A percentile compares a stretch with the other conserved stretches of the same genome.
phyloP scores from a whole-genome alignment of 1,140 invertebrate genomes.

The Odontomachus brunneus region DNA sequence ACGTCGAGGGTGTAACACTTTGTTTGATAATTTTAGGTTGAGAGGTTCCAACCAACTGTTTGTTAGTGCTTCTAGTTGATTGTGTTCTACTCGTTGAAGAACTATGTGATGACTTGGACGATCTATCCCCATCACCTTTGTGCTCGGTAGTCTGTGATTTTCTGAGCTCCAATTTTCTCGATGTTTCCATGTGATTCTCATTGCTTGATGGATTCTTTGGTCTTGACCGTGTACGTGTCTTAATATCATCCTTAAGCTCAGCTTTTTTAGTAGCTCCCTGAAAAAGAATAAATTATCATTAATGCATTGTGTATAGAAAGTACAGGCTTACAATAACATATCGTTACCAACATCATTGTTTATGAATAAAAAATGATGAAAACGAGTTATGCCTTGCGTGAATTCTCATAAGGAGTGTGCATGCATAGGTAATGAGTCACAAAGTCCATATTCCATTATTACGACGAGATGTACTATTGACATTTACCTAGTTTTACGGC shows the following conservation, averaged over 20 bases:
- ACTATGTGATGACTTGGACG: constrained; percentile 41
- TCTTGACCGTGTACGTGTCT: constrained; percentile 61
- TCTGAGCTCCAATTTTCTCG: constrained; percentile 41
- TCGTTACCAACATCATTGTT: not conserved
- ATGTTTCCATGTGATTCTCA: constrained; percentile 17
- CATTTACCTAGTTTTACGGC: constrained; percentile 7
- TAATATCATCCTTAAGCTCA: constrained; percentile 47
- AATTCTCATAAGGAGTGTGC: not conserved
- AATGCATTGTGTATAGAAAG: not conserved
- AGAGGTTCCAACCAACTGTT: constrained; percentile 14
- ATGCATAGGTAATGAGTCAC: not conserved
- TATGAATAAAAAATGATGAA: not conserved
- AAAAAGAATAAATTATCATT: constrained; percentile 6
- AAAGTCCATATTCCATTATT: not conserved
- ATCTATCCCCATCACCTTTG: constrained; percentile 35
- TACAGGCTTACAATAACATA: not conserved
- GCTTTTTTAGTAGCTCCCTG: constrained; percentile 74
- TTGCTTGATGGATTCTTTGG: constrained; percentile 41
- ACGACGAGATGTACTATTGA: constrained; percentile 1
- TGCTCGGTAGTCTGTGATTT: constrained; percentile 16
- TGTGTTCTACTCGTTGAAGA: constrained; percentile 32
- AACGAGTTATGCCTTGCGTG: not conserved
- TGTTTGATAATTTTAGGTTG: constrained; percentile 42
- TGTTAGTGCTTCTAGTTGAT: constrained; percentile 40
- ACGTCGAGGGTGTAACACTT: constrained; percentile 24